These are phyloP conservation scores for Avahi laniger DNA, from an alignment of 2,797 vertebrate genomes.

Conservation along the genomic window DNA sequence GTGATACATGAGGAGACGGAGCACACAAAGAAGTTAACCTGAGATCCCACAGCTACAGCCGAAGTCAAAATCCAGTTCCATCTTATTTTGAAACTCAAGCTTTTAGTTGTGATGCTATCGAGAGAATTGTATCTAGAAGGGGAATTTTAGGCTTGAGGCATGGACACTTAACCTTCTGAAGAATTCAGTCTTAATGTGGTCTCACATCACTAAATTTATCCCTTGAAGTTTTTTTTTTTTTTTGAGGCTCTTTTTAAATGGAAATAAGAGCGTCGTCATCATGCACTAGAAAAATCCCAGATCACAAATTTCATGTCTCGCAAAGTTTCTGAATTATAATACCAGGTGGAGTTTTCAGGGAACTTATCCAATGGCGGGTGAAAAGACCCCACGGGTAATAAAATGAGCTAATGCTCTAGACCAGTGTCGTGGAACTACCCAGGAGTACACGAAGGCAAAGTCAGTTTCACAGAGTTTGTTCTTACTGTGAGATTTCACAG, in stretches of 20 bases:
- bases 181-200: neutral
- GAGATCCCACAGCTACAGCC: neutral
- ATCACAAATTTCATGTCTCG: constrained; percentile 27
- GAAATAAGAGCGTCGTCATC: constrained; percentile 5
- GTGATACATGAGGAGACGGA: neutral
- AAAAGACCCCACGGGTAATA: constrained; percentile 1
- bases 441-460: neutral
- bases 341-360: neutral
- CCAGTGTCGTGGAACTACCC: neutral
- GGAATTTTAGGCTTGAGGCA: neutral
- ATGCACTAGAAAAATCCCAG: constrained; percentile 24
- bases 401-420: neutral
- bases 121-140: neutral
- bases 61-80: neutral
- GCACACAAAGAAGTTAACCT: neutral
- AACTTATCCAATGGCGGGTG: neutral
- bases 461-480: neutral
- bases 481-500: neutral
- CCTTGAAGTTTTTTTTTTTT: neutral
- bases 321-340: neutral
- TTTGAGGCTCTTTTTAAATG: neutral
- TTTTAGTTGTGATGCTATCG: neutral
- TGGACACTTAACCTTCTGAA: neutral
- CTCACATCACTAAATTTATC: neutral
- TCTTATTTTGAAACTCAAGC: neutral